Evolutionary conservation across 2,797 vertebrate genomes (phyloP).

Genomic region (Artibeus lituratus): DNA sequence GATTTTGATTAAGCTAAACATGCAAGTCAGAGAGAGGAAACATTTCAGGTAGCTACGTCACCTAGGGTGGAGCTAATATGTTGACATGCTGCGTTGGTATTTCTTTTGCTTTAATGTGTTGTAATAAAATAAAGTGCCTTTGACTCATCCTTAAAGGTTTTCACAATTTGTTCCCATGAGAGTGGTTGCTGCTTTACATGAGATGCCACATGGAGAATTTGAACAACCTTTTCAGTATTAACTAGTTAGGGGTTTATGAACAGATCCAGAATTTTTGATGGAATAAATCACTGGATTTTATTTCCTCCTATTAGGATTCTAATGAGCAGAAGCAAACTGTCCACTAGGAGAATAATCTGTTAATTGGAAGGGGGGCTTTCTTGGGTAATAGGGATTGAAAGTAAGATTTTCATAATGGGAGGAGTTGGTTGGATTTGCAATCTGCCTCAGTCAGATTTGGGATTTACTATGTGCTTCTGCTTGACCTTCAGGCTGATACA

Average conservation of each 20-base stretch:
- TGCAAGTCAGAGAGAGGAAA: neutral
- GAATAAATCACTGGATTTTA: neutral
- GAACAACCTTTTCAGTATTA: neutral
- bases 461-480: neutral
- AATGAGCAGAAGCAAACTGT: neutral
- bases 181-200: neutral
- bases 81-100: fast-evolving
- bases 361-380: neutral
- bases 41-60: neutral
- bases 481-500: neutral
- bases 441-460: neutral
- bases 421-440: neutral
- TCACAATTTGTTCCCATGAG: neutral
- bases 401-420: neutral
- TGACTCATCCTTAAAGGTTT: neutral
- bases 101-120: neutral
- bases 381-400: neutral
- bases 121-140: constrained; percentile 7
- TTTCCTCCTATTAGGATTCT: neutral
- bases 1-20: neutral
- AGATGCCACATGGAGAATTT: neutral
- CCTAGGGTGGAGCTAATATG: neutral
- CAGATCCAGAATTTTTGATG: neutral
- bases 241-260: neutral
- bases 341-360: neutral